Evolutionary conservation across 2,113 vertebrate genomes (phyloP), one percentile per base, ranked within the genome.

Genomic region (Protobothrops flavoviridis): DNA sequence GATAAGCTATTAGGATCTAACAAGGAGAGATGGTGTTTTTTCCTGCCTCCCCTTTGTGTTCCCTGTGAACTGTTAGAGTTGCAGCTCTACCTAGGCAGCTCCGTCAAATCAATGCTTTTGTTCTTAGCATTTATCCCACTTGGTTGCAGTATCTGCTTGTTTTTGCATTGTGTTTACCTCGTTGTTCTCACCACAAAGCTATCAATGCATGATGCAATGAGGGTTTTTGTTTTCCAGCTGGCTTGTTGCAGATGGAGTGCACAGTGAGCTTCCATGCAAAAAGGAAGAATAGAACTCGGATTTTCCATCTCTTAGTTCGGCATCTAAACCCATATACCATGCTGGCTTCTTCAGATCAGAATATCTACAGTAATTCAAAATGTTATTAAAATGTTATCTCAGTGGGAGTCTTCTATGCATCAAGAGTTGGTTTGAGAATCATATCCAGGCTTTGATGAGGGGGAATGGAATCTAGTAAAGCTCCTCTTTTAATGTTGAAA

Each of bases 341-440:
- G 17, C 74, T 81, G 33, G 33, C 33, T 81, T 81, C 33, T 81
- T 21, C 33, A 81, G 33, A 50, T 29, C 43, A 85, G 87, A 53
- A 90, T 85, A 21, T 26, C 92, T 90, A 69, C 29, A 69, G 12
- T 69, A 59, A 61, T 85, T 55, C 26, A 90, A 93, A 90, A 90
- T 90, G 89, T 93, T 93, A 93, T 85, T 74, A 90, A 59, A 85
- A 93, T 90, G 53, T 59, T 85, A 59, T 61, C 43, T 85, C 55
- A 93, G 53, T 86, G 88, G 69, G 55, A 93, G 88, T 59, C 55
- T 93, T 93, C 55, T 45, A 86, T 59, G 55, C 50, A 92, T 89
- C 56, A 81, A 92, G 69, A 89, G 61, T 64, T 90, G 20, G 57
- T 85, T 61, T 89, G 69, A 43, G 50, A 50, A 57, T 92, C 85